Base-by-base conservation (phyloP, 2,113 vertebrate genomes). In the Etia nguti region DNA sequence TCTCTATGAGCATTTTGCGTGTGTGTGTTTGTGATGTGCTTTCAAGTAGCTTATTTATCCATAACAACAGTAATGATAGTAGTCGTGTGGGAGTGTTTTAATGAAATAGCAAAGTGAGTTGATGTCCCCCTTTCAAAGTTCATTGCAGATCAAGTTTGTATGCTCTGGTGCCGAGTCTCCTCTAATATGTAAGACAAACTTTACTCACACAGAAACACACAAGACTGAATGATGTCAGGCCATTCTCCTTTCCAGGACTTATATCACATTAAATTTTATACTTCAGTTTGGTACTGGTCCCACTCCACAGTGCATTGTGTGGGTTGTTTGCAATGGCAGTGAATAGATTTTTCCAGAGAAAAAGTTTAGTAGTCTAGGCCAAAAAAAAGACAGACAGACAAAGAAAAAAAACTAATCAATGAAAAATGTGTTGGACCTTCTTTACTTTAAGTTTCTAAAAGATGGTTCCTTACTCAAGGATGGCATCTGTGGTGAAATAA, bases 311-410 rank as follows among this genome's bases (percentile, higher is more conserved):
- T 48, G 26, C 24, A 31, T 31, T 50, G 73, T 77, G 73, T 77
- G 46, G 6, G 73, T 52, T 52, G 46, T 77, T 77, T 50, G 73
- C 26, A 77, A n/a, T 31, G 0, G 4, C 10, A 77, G 10, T n/a
- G 26, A 31, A 77, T 52, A 52, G 26, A 50, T 75, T 75, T 75
- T 75, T 75, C 43, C 70, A 75, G 43, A 29, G 70, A 31, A 31
- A 50, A 31, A 20, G 38, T 50, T 31, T 12, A 77, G 46, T 34
- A 13, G 46, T 50, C 6, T 1, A 50, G 46, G 43, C 24, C 16
- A 48, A 50, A 29, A 73, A 50, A 31, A 48, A 52, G 10, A 34
- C 43, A 50, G 10, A 50, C 43, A 31, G 24, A 31, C 10, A 75
- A 46, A 75, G 16, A 31, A 46, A 43, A n/a, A 43, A 29, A 31